Conservation (phyloP, 2,888 invertebrate species). For the Harpalus rubripes region DNA sequence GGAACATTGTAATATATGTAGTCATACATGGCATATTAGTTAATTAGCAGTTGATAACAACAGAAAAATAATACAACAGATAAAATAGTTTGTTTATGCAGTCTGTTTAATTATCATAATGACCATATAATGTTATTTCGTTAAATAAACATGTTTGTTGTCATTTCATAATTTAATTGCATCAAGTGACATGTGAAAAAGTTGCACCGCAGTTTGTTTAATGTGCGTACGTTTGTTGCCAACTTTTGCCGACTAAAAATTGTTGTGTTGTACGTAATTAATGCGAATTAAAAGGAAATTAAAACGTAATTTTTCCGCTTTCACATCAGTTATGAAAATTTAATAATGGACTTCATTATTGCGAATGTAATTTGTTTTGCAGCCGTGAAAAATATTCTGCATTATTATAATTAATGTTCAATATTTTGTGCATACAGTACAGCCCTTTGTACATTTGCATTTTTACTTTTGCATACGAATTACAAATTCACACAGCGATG, state of each 20-base stretch:
- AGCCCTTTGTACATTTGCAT: constrained; percentile 29
- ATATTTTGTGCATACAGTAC: constrained; percentile 30
- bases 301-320: constrained; percentile 59
- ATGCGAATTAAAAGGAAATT: constrained; percentile 64
- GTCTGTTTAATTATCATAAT: constrained; percentile 65
- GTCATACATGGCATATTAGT: constrained; percentile 54
- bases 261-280: constrained; percentile 60
- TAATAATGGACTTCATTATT: constrained; percentile 59
- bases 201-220: constrained; percentile 48
- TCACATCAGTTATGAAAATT: constrained; percentile 53
- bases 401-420: constrained; percentile 52
- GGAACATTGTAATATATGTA: constrained; percentile 36
- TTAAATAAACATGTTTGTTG: constrained; percentile 65
- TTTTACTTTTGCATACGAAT: constrained; percentile 23
- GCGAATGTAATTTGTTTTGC: constrained; percentile 55
- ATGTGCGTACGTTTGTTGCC: constrained; percentile 51
- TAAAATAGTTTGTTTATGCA: constrained; percentile 65
- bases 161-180: constrained; percentile 66
- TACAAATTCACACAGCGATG: constrained; percentile 9
- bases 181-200: constrained; percentile 66
- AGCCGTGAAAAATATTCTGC: constrained; percentile 55
- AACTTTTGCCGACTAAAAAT: constrained; percentile 42
- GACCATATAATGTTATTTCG: constrained; percentile 64
- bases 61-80: constrained; percentile 53
- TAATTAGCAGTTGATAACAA: constrained; percentile 65